phyloP scores from a whole-genome alignment of 2,888 invertebrate genomes.

The Drosophila merina region DNA sequence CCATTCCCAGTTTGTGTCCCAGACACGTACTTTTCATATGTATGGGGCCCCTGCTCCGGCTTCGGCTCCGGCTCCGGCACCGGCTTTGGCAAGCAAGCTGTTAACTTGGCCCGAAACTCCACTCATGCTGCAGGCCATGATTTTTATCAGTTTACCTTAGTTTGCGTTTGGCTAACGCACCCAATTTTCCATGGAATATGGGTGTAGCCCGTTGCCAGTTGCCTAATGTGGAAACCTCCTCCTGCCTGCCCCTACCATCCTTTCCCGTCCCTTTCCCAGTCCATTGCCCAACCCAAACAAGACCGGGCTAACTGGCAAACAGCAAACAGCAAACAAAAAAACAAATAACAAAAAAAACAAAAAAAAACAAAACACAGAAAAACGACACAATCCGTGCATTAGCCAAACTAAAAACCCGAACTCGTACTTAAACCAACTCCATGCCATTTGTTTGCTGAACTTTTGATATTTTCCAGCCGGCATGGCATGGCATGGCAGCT shows the following conservation, averaged over 20 bases:
- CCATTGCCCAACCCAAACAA: constrained; percentile 37
- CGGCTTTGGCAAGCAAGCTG: constrained; percentile 5
- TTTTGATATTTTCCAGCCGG: constrained; percentile 69
- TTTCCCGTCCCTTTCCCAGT: background rate
- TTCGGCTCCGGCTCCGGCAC: no score
- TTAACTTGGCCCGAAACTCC: constrained; percentile 25
- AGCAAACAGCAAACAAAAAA: constrained; percentile 23
- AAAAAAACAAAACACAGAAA: constrained; percentile 16
- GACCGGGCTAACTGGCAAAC: constrained; percentile 39
- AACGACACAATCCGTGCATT: constrained; percentile 60
- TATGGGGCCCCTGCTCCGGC: constrained; percentile 2
- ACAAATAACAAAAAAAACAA: constrained; percentile 13
- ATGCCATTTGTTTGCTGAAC: constrained; percentile 67
- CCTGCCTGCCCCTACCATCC: background rate
- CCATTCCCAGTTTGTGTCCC: constrained; percentile 44
- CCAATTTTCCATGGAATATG: constrained; percentile 68
- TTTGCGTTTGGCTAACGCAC: constrained; percentile 77
- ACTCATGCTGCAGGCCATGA: constrained; percentile 57
- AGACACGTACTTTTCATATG: constrained; percentile 12
- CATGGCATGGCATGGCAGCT: background rate
- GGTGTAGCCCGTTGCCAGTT: constrained; percentile 52
- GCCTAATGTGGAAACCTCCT: constrained; percentile 33
- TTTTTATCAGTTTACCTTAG: constrained; percentile 66
- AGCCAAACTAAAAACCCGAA: constrained; percentile 32
- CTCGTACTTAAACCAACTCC: constrained; percentile 18